Base-by-base conservation (phyloP, 2,113 vertebrate species). In the Puntigrus tetrazona region DNA sequence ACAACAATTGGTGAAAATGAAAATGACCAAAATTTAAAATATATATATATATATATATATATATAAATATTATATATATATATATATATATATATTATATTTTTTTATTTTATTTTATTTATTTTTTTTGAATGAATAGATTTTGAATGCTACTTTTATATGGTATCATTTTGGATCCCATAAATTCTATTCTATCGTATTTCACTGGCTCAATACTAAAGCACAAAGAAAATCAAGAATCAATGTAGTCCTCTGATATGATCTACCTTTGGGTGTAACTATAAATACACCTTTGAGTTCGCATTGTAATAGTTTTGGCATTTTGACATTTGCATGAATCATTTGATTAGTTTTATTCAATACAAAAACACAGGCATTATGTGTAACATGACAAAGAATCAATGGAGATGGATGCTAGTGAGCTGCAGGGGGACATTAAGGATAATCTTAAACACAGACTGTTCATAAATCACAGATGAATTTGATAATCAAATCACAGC, bases 401-500 rank as follows among this genome's bases (percentile, higher is more conserved):
- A 80, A 77, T 84, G 84, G 69, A 85, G 83, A 88, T 85, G 79
- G 85, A 86, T 86, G 79, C 34, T 63, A 55, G 67, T 55, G 74
- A 84, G 73, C 84, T 81, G 70, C 78, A 81, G 78, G 61, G 80
- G 27, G 73, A 79, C 81, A 89, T 89, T 89, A 89, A 87, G 77
- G 72, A 87, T 87, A 85, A 85, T 85, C 47, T 85, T 77, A 88
- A 76, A 72, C 22, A 31, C 84, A 73, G 83, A 81, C 86, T 77
- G 47, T 81, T 81, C 72, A 83, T 87, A 84, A 87, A 89, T 89
- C 84, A 86, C 78, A 80, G 80, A 82, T 85, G 45, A 41, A 77
- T 59, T 85, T 85, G 74, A 85, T 84, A 84, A 89, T 86, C 36
- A 86, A 83, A 87, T 89, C 84, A 87, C 55, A 81, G 84, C 61